Conservation (phyloP, 2,113 vertebrate species). For the Rousettus leschenaultii region DNA sequence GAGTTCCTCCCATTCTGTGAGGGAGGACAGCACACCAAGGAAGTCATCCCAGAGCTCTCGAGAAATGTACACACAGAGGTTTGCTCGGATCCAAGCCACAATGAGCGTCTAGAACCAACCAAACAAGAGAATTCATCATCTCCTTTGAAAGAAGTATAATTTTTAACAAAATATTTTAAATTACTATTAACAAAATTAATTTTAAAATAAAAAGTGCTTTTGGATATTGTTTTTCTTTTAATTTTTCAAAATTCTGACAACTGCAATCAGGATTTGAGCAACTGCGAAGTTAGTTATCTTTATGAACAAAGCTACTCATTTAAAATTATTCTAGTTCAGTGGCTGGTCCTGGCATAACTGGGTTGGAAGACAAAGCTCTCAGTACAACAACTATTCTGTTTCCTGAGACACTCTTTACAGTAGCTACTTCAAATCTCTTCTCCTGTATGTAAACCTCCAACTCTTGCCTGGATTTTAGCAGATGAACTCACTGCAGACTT, state of each 20-base stretch:
- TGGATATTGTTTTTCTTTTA: neutral
- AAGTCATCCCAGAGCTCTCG: conserved; percentile 98
- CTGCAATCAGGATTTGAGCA: neutral
- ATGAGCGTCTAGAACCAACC: conserved; percentile 90
- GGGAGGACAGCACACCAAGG: conserved; percentile 92
- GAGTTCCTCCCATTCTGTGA: conserved; percentile 97
- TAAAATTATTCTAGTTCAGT: neutral
- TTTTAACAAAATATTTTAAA: conserved; percentile 31
- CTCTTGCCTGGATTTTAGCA: neutral
- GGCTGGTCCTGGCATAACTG: neutral
- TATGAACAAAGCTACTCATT: neutral
- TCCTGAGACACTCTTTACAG: neutral
- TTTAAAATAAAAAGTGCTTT: neutral
- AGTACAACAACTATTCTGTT: neutral
- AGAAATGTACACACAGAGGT: conserved; percentile 94
- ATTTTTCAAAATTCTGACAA: conserved; percentile 5
- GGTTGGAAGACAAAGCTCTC: neutral
- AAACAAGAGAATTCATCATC: neutral
- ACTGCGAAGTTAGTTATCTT: neutral
- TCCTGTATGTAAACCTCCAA: neutral
- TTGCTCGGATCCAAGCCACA: conserved; percentile 97
- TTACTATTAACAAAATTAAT: neutral
- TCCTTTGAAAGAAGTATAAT: neutral
- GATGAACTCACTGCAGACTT: neutral
- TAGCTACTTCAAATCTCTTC: neutral